Conservation (phyloP, 1,140 invertebrate genomes). For the Triops longicaudatus region DNA sequence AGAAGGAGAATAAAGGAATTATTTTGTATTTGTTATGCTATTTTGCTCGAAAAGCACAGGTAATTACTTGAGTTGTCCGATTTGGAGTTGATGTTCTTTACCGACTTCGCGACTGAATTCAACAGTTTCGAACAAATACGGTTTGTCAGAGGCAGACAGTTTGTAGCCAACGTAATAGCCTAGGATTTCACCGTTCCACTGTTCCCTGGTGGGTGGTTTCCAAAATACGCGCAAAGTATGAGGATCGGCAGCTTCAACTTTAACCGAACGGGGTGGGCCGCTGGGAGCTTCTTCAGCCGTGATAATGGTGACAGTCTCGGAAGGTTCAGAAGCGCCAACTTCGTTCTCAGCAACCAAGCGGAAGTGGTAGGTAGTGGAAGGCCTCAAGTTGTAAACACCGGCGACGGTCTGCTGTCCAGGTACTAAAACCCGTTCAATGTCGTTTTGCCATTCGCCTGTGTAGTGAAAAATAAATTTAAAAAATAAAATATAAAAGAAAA, state of each 20-base stretch:
- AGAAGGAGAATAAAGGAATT: no score
- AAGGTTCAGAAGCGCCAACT: slow-evolving; percentile 82
- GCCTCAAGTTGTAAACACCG: slow-evolving; percentile 76
- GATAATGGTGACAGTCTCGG: slow-evolving; percentile 82
- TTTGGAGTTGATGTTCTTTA: slow-evolving; percentile 71
- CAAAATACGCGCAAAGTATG: slow-evolving; percentile 84
- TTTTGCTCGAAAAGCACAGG: not conserved
- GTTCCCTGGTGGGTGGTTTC: slow-evolving; percentile 79
- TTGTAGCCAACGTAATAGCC: slow-evolving; percentile 67
- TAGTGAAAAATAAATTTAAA: not conserved
- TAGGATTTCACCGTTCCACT: slow-evolving; percentile 84
- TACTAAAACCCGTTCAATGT: slow-evolving; percentile 73
- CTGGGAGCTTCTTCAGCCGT: slow-evolving; percentile 77
- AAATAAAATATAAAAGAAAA: no score
- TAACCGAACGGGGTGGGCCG: slow-evolving; percentile 51
- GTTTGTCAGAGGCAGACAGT: slow-evolving; percentile 77
- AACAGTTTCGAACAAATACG: slow-evolving; percentile 83
- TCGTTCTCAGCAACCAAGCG: slow-evolving; percentile 90
- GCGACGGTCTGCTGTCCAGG: slow-evolving; percentile 77
- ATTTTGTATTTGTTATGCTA: not conserved
- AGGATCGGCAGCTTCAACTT: slow-evolving; percentile 84
- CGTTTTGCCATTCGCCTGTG: slow-evolving; percentile 54
- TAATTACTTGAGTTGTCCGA: slow-evolving; percentile 62
- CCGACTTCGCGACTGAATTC: slow-evolving; percentile 84
- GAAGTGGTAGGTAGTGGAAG: slow-evolving; percentile 85